Evolutionary conservation across 2,113 vertebrate species (phyloP).

Genomic region (Charadrius vociferus): DNA sequence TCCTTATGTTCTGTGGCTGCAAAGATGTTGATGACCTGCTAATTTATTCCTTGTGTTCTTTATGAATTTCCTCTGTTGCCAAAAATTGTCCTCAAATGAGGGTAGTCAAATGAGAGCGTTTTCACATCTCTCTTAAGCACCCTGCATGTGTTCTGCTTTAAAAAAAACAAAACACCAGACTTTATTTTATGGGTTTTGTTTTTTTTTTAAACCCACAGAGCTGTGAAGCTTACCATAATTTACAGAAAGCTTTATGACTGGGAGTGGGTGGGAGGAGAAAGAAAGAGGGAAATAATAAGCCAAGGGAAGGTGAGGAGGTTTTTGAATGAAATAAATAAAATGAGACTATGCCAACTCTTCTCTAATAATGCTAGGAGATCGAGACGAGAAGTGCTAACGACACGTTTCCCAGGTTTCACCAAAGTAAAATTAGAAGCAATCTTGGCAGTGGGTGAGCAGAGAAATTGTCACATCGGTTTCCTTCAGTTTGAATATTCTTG

Average conservation of each 20-base stretch:
- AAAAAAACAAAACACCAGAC: neutral
- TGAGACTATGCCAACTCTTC: neutral
- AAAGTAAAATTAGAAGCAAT: neutral
- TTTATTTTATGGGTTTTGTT: slow-evolving; percentile 51
- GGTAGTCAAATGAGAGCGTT: slow-evolving; percentile 43
- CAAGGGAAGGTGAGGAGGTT: neutral
- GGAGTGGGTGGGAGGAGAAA: neutral
- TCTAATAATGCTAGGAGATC: neutral
- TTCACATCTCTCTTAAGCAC: slow-evolving; percentile 29
- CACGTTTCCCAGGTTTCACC: neutral
- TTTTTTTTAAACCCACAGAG: neutral
- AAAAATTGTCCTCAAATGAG: slow-evolving; percentile 49
- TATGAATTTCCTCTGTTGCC: slow-evolving; percentile 53
- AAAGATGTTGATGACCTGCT: slow-evolving; percentile 66
- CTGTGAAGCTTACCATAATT: slow-evolving; percentile 54
- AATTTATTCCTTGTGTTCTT: slow-evolving; percentile 61
- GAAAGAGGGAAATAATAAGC: neutral
- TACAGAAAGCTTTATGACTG: slow-evolving; percentile 27
- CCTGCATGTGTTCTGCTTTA: slow-evolving; percentile 48
- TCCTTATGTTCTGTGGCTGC: slow-evolving; percentile 35
- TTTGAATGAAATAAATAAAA: slow-evolving; percentile 4
- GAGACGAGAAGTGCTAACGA: neutral
- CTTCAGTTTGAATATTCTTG: neutral
- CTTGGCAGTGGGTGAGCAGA: neutral
- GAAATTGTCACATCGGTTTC: neutral